Conservation (phyloP, 2,797 vertebrate species). For the Harpagifer antarcticus region DNA sequence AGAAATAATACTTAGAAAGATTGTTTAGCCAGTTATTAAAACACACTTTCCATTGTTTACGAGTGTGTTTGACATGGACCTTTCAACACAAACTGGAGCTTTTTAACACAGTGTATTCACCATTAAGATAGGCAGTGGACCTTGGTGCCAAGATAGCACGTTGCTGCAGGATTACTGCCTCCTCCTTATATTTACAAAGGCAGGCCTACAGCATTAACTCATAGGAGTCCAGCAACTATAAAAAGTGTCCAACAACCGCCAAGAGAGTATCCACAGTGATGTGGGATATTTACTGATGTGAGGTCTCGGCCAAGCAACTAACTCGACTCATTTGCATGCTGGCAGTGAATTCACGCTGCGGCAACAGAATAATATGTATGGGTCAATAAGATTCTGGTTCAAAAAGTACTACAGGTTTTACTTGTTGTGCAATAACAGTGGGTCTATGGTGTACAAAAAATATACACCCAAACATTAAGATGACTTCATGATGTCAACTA, state of each 20-base stretch:
- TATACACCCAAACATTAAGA: not conserved
- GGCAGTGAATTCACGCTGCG: conserved; percentile 35
- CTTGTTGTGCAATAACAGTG: conserved; percentile 6
- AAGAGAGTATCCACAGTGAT: conserved; percentile 38
- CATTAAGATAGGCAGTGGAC: conserved; percentile 47
- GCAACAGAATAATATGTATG: conserved; percentile 34
- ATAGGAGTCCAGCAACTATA: conserved; percentile 34
- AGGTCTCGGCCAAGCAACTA: conserved; percentile 45
- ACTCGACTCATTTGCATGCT: conserved; percentile 51
- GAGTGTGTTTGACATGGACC: conserved; percentile 24
- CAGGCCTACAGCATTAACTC: conserved; percentile 49
- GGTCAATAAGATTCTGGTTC: conserved; percentile 22
- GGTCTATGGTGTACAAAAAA: not conserved
- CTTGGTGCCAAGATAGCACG: conserved; percentile 53
- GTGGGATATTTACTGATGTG: conserved; percentile 48
- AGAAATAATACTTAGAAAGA: conserved; percentile 23
- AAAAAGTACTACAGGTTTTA: conserved; percentile 7
- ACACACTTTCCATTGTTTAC: conserved; percentile 14
- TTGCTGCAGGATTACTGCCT: conserved; percentile 58
- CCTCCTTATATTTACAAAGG: conserved; percentile 66
- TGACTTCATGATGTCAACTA: not conserved
- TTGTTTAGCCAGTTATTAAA: conserved; percentile 8
- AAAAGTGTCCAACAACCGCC: conserved; percentile 43
- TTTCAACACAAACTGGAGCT: conserved; percentile 16
- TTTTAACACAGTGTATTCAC: conserved; percentile 18